Percentiles rank a stretch among this genome's conserved stretches.
These are phyloP conservation scores for Halichoeres trimaculatus DNA, from an alignment of 2,113 vertebrate genomes.

Conservation along the genomic window DNA sequence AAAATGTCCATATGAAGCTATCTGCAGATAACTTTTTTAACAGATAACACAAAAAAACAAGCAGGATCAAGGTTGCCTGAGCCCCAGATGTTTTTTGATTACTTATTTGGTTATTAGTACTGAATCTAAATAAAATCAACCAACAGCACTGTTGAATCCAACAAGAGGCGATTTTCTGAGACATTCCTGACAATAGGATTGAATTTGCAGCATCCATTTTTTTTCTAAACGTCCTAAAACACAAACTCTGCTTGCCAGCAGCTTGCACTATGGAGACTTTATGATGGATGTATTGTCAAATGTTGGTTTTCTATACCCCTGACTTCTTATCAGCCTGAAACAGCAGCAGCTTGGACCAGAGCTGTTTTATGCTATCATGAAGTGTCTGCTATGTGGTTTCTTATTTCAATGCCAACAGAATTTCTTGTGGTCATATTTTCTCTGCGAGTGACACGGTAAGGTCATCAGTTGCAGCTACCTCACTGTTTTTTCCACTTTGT, in stretches of 20 bases:
- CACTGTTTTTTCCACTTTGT: background rate
- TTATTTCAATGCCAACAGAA: background rate
- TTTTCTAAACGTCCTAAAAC: slow-evolving; percentile 12
- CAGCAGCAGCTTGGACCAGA: slow-evolving; percentile 28
- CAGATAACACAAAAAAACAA: too few species aligned
- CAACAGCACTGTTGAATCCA: background rate
- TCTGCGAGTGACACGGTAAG: slow-evolving; percentile 8
- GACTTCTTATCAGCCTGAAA: slow-evolving; percentile 41
- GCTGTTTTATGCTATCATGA: slow-evolving; percentile 11
- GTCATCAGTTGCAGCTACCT: background rate
- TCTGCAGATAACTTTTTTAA: too few species aligned
- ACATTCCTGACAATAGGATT: too few species aligned
- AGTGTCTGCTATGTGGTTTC: background rate
- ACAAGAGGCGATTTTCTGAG: background rate
- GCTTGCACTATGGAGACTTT: slow-evolving; percentile 24
- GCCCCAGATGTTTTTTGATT: too few species aligned
- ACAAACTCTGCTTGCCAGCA: background rate
- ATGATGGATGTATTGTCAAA: slow-evolving; percentile 31
- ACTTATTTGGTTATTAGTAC: too few species aligned
- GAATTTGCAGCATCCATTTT: background rate
- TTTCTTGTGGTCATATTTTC: slow-evolving; percentile 8
- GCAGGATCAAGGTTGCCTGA: too few species aligned
- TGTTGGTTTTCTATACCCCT: background rate
- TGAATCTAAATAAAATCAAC: too few species aligned
- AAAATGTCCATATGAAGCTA: too few species aligned